Evolutionary conservation across 2,113 vertebrate genomes (phyloP).

Genomic region (Struthio camelus): DNA sequence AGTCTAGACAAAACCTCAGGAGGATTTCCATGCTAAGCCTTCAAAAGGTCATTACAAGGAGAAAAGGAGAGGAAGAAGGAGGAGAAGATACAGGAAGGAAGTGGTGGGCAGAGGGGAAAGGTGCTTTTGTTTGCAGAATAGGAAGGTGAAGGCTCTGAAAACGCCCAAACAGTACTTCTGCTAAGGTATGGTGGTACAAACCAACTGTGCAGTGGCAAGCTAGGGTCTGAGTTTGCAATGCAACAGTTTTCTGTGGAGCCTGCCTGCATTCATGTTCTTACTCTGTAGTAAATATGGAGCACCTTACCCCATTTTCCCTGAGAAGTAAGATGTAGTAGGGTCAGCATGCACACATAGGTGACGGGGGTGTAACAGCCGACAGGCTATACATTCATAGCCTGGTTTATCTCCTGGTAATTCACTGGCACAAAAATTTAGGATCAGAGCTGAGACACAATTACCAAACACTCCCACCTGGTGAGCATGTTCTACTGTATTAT

Average conservation of each 20-base stretch:
- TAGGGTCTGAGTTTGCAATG: background rate
- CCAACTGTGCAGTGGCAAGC: background rate
- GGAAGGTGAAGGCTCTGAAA: background rate
- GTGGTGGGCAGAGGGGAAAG: background rate
- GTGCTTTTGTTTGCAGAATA: background rate
- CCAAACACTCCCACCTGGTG: background rate
- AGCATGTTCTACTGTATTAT: background rate
- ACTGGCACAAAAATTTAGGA: background rate
- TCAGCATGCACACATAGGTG: background rate
- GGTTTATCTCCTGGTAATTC: background rate
- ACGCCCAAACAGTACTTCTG: background rate
- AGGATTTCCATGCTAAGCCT: background rate
- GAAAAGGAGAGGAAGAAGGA: background rate
- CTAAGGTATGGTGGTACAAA: background rate
- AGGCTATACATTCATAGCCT: background rate
- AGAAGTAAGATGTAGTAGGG: background rate
- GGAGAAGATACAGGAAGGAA: background rate
- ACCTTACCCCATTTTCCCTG: background rate
- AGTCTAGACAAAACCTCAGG: background rate
- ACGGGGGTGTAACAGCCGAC: background rate
- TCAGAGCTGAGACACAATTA: background rate
- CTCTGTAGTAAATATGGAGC: background rate
- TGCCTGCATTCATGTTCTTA: background rate
- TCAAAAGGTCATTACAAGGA: background rate
- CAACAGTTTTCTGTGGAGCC: background rate